Conservation (phyloP, 2,797 vertebrate species). For the Tokudaia muenninki region DNA sequence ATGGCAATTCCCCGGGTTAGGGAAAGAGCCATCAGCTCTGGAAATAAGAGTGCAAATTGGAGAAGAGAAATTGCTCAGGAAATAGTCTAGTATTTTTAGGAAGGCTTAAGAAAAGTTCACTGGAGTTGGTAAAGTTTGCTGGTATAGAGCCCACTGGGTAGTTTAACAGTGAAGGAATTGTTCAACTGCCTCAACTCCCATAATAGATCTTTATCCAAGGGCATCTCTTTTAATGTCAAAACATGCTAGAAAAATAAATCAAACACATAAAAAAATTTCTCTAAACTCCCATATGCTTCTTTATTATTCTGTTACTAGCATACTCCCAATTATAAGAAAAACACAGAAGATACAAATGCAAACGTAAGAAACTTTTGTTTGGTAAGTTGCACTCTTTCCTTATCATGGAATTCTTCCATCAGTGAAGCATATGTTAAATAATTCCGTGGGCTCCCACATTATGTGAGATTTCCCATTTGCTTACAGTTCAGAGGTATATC, state of each 20-base stretch:
- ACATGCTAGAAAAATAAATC: not conserved
- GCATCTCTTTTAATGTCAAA: not conserved
- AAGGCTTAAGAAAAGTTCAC: not conserved
- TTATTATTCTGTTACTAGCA: not conserved
- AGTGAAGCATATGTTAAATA: not conserved
- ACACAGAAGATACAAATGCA: not conserved
- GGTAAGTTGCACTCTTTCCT: not conserved
- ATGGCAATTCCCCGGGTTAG: not conserved
- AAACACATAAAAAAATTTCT: not conserved
- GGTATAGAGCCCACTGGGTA: not conserved
- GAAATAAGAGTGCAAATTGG: not conserved
- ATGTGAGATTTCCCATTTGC: accelerated
- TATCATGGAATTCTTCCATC: not conserved
- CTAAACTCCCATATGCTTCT: not conserved
- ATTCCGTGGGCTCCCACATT: not conserved
- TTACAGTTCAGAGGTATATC: slow-evolving; percentile 49
- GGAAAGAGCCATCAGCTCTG: not conserved
- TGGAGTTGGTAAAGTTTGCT: not conserved
- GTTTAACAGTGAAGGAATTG: not conserved
- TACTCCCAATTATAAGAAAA: not conserved
- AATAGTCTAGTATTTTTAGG: not conserved
- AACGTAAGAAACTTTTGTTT: not conserved
- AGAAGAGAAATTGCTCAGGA: not conserved
- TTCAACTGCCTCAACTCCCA: not conserved
- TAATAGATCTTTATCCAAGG: not conserved